These are phyloP conservation scores for Formica exsecta DNA, from an alignment of 1,140 invertebrate genomes.

Conservation along the genomic window DNA sequence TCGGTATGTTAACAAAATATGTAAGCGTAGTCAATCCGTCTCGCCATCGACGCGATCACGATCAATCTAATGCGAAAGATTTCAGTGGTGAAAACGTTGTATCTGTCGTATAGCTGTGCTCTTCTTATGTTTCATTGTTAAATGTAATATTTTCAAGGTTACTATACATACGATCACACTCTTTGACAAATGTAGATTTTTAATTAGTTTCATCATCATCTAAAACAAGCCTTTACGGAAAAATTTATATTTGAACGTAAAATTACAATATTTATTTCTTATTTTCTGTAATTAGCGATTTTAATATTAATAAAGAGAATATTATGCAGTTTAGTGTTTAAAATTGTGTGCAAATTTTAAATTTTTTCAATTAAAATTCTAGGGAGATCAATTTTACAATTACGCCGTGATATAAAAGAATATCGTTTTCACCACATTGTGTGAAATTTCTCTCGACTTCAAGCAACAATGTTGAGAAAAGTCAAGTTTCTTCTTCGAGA, in stretches of 20 bases:
- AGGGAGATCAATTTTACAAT: not conserved
- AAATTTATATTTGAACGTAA: not conserved
- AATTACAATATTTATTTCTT: not conserved
- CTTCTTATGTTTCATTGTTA: not conserved
- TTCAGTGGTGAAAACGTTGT: constrained; percentile 12
- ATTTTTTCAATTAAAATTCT: not conserved
- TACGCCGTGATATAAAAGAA: not conserved
- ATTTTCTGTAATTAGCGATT: not conserved
- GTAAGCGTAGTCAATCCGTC: constrained; percentile 25
- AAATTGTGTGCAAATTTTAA: not conserved
- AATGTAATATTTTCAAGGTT: not conserved
- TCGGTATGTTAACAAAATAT: constrained; percentile 28
- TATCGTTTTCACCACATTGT: constrained; percentile 13
- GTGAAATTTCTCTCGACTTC: constrained; percentile 30
- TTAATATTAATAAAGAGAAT: not conserved
- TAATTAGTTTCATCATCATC: not conserved
- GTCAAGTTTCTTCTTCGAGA: constrained; percentile 1
- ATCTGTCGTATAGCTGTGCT: not conserved
- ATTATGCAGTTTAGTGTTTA: too few relatives aligned
- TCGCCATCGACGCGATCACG: constrained; percentile 14
- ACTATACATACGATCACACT: not conserved
- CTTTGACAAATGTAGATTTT: not conserved
- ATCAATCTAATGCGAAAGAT: constrained; percentile 14
- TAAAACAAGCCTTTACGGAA: not conserved
- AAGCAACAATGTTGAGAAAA: constrained; percentile 8